Percentiles rank a stretch among this genome's conserved stretches.
Evolutionary conservation across 2,888 invertebrate species (phyloP).

Genomic region (Drosophila kuntzei): DNA sequence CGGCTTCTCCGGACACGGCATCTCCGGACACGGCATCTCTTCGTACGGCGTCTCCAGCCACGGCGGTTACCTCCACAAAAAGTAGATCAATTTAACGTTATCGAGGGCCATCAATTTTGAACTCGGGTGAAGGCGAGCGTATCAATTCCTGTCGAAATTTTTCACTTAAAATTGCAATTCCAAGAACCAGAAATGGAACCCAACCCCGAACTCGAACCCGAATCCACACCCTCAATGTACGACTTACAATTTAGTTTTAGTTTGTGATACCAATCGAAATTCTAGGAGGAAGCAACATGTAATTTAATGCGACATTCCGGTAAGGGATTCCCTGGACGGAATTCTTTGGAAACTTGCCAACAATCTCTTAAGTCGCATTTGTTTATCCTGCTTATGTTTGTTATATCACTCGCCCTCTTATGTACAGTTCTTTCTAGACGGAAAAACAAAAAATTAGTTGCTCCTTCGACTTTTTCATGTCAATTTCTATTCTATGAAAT

Average conservation of each 20-base stretch:
- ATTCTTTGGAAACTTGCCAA: slow-evolving; percentile 60
- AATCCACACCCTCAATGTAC: slow-evolving; percentile 70
- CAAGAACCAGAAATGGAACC: slow-evolving; percentile 42
- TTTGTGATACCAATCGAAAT: slow-evolving; percentile 84
- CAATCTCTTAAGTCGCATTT: slow-evolving; percentile 40
- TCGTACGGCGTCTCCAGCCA: slow-evolving; percentile 52
- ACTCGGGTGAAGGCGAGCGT: slow-evolving; percentile 69
- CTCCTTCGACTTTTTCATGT: slow-evolving; percentile 75
- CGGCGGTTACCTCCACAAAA: slow-evolving; percentile 81
- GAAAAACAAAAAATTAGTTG: slow-evolving; percentile 64
- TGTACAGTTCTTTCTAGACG: slow-evolving; percentile 77
- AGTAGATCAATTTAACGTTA: slow-evolving; percentile 77
- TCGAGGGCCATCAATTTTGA: slow-evolving; percentile 66
- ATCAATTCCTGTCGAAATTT: slow-evolving; percentile 54
- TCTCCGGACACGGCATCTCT: slow-evolving; percentile 45
- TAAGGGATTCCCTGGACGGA: slow-evolving; percentile 22
- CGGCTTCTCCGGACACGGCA: slow-evolving; percentile 28
- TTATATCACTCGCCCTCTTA: slow-evolving; percentile 49
- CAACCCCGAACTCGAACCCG: slow-evolving; percentile 34
- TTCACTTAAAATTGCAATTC: slow-evolving; percentile 34
- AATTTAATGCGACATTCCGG: slow-evolving; percentile 39
- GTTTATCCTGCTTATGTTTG: slow-evolving; percentile 43
- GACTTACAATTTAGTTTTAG: slow-evolving; percentile 84
- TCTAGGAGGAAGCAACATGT: slow-evolving; percentile 60
- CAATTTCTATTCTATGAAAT: slow-evolving; percentile 82